These are phyloP conservation scores for Trachelus troglodyta DNA, from an alignment of 2,888 invertebrate species.

Conservation along the genomic window DNA sequence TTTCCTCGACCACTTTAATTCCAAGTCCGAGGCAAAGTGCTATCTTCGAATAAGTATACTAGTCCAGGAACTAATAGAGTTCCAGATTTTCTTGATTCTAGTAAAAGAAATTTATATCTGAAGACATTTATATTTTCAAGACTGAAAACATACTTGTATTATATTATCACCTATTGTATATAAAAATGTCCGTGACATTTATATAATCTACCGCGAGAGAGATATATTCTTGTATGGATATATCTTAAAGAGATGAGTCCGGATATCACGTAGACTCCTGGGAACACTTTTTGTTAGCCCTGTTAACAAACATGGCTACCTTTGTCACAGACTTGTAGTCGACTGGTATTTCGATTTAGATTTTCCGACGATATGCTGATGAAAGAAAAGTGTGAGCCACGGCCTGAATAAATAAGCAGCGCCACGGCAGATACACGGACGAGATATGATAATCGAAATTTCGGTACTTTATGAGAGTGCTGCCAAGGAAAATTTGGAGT, in stretches of 20 bases:
- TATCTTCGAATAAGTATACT: not conserved
- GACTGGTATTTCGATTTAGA: not conserved
- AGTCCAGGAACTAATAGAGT: not conserved
- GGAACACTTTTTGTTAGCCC: not conserved
- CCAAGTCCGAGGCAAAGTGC: not conserved
- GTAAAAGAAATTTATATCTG: not conserved
- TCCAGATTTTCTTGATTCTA: not conserved
- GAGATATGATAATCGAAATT: conserved; percentile 40
- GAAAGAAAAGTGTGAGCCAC: not conserved
- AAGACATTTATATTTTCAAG: not conserved
- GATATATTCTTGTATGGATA: not conserved
- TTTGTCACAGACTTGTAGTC: not conserved
- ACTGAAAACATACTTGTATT: not conserved
- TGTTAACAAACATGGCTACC: not conserved
- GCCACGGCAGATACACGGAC: conserved; percentile 33
- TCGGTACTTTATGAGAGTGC: conserved; percentile 28
- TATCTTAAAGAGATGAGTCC: not conserved
- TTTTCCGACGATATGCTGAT: not conserved
- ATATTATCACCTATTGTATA: not conserved
- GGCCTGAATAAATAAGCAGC: not conserved
- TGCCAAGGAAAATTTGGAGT: not conserved
- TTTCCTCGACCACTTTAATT: not conserved
- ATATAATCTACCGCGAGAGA: not conserved
- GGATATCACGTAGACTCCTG: not conserved
- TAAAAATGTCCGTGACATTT: not conserved